A percentile compares a stretch with the other conserved stretches of the same genome.
Conservation (phyloP, 1,140 invertebrate genomes). For the Teleopsis dalmanni region DNA sequence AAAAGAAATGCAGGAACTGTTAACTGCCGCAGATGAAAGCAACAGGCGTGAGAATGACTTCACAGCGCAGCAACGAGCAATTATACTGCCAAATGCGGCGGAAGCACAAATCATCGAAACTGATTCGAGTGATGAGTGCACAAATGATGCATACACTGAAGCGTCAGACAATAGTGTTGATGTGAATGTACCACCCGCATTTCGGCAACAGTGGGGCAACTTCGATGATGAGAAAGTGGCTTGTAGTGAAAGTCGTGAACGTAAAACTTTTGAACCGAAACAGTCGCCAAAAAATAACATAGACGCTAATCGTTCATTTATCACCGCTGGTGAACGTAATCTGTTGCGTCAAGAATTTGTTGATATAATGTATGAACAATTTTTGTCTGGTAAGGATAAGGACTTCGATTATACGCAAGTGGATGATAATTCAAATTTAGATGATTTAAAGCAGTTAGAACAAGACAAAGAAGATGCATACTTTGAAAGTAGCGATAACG, state of each 20-base stretch:
- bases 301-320: conserved; percentile 26
- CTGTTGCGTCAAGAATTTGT: conserved; percentile 77
- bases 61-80: background rate
- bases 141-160: no score
- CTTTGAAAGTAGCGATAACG: conserved; percentile 72
- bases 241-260: conserved; percentile 23
- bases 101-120: background rate
- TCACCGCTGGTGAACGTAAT: conserved; percentile 52
- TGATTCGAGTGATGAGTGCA: background rate
- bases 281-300: no score
- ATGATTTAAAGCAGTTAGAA: conserved; percentile 60
- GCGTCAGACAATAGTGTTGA: no score
- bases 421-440: conserved; percentile 71
- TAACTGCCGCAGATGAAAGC: conserved; percentile 48
- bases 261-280: background rate
- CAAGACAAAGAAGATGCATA: conserved; percentile 83
- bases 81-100: background rate
- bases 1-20: conserved; percentile 54
- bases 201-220: conserved; percentile 29
- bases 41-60: background rate
- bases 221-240: conserved; percentile 31
- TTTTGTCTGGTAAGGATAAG: conserved; percentile 73
- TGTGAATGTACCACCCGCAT: conserved; percentile 20
- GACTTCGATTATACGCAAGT: conserved; percentile 69
- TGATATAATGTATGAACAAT: conserved; percentile 79